Base-by-base conservation (phyloP, 2,113 vertebrate species). In the Genyomyrus donnyi region DNA sequence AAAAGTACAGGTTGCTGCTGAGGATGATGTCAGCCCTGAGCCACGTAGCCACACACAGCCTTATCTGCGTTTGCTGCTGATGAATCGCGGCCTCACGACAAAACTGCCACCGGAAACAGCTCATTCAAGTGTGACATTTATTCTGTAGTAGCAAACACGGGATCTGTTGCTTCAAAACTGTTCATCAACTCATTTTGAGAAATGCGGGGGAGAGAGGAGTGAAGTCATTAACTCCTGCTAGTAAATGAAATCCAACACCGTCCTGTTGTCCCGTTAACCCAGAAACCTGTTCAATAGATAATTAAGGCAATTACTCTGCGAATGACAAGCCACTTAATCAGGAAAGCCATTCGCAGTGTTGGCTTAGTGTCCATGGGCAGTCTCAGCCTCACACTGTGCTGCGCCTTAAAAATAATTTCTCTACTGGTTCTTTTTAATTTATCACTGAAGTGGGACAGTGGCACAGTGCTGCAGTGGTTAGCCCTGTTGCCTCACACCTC, bases 101-200 rank as follows among this genome's bases (percentile, higher is more conserved):
- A 94, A 94, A 95, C 95, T 93, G 93, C 91, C 90, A 93, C 94
- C 93, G 94, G 94, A 94, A 94, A 96, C 96, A 96, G 96, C 93
- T 95, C 96, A 97, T 95, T 95, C 97, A 97, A 95, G 96, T 97
- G 96, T 99, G 98, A 99, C 98, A 98, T 99, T 98, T 97, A 98
- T 98, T 99, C 97, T 98, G 97, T 98, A 98, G 97, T 97, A 98
- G 97, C 97, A 98, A 98, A 97, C 97, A 95, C 93, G 93, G 93
- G 94, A 97, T 98, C 96, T 96, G 95, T 97, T 98, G 96, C 95
- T 94, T 96, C 96, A 95, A 89, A 93, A 96, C 96, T 96, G 96
- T 96, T 97, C 98, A 97, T 97, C 97, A 98, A 98, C 98, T 98
- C 96, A 98, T 97, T 97, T 96, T 93, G 96, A 96, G 96, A 96